Conservation (phyloP, 2,113 vertebrate genomes). For the Rhinolophus ferrumequinum region DNA sequence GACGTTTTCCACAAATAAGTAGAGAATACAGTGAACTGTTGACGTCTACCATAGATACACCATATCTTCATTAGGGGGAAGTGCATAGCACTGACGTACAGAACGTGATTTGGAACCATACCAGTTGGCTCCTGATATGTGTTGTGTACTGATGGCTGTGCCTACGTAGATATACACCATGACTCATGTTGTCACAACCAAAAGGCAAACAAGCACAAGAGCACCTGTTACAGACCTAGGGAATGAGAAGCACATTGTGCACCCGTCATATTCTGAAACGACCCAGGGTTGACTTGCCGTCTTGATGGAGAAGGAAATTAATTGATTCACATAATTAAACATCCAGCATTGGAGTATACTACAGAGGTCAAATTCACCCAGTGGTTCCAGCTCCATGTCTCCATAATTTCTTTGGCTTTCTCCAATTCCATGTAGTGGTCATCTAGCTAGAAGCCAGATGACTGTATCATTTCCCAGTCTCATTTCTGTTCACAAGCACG, state of each 20-base stretch:
- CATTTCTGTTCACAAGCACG: not conserved
- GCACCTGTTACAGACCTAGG: not conserved
- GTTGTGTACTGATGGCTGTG: not conserved
- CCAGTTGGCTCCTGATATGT: not conserved
- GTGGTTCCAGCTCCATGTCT: not conserved
- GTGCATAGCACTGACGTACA: rapidly evolving
- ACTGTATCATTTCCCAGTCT: not conserved
- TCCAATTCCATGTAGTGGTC: not conserved
- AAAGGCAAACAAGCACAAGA: not conserved
- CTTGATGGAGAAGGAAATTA: not conserved
- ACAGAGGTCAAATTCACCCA: not conserved
- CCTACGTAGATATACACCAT: rapidly evolving
- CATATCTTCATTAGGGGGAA: not conserved
- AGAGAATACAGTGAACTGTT: not conserved
- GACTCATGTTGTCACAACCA: not conserved
- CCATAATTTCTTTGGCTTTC: not conserved
- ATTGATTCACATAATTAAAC: not conserved
- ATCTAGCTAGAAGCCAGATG: not conserved
- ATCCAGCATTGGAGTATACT: not conserved
- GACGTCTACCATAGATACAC: not conserved
- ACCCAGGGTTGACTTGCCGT: not conserved
- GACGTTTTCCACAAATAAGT: not conserved
- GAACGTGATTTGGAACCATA: not conserved
- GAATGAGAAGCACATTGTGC: not conserved
- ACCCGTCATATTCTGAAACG: not conserved